phyloP scores from a whole-genome alignment of 2,113 vertebrate genomes.

The Macquaria ambigua region DNA sequence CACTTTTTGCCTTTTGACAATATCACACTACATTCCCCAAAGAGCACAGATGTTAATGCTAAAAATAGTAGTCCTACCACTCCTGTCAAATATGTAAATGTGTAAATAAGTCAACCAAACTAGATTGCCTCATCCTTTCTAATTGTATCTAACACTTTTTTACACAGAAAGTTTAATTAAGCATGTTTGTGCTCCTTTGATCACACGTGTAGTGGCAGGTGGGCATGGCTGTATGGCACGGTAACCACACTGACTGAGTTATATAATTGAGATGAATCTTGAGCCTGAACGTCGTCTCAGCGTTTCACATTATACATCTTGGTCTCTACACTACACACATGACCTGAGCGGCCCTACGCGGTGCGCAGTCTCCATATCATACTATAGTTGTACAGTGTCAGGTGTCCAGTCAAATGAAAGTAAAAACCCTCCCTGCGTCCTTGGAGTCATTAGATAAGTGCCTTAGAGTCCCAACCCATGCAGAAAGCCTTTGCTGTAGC shows the following conservation, averaged over 20 bases:
- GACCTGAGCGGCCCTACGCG: slow-evolving; percentile 19
- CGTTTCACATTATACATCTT: slow-evolving; percentile 28
- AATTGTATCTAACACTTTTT: neutral
- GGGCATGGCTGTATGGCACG: neutral
- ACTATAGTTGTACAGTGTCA: slow-evolving; percentile 36
- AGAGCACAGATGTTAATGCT: slow-evolving; percentile 45
- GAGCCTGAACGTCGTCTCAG: neutral
- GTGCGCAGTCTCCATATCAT: slow-evolving; percentile 33
- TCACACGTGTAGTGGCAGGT: slow-evolving; percentile 16
- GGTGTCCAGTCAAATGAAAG: slow-evolving; percentile 68
- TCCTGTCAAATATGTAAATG: slow-evolving; percentile 16
- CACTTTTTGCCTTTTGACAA: slow-evolving; percentile 33
- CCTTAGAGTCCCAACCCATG: neutral
- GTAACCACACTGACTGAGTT: slow-evolving; percentile 14
- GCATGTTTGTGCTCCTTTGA: neutral
- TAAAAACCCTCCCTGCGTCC: slow-evolving; percentile 48
- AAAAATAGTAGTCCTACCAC: slow-evolving; percentile 30
- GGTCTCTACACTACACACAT: slow-evolving; percentile 7
- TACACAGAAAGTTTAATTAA: neutral
- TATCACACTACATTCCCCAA: slow-evolving; percentile 23
- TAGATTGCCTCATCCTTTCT: neutral
- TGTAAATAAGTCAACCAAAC: slow-evolving; percentile 1
- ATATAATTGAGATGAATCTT: slow-evolving; percentile 42
- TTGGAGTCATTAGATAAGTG: slow-evolving; percentile 54
- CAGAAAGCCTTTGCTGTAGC: slow-evolving; percentile 19